Evolutionary conservation across 2,888 invertebrate genomes (phyloP), one percentile per base, ranked within the genome.

Genomic region (Glaucopsyche alexis): DNA sequence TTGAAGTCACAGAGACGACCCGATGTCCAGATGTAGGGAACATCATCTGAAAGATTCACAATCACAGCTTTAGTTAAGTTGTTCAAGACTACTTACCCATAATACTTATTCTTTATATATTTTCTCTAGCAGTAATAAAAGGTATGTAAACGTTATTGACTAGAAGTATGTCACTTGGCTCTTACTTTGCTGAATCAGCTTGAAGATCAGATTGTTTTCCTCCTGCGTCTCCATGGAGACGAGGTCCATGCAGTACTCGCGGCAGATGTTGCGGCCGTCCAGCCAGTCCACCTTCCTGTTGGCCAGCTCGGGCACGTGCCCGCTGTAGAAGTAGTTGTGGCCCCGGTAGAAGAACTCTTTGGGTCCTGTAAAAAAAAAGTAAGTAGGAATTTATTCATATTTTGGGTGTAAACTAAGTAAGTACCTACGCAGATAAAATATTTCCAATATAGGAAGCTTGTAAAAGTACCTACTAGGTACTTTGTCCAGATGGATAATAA

Each of bases 181-280:
- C 29, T 94, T 85, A 96, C 96, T 97, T 88, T 97, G 96, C 88
- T 97, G 97, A 79, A 97, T 97, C 65, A 97, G 94, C 88, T 96
- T 96, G 95, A 96, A 97, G 88, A 97, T 95, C 82, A 97, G 95
- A 89, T 97, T 97, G 85, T 98, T 97, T 87, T 98, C 97, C 86
- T 97, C 97, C 89, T 97, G 97, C 13, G 96, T 96, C 88, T 98
- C 98, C 87, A 98, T 94, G 29, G 97, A 97, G 70, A 98, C 96
- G 80, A 97, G 94, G 89, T 98, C 98, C 98, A 98, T 98, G 90
- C 98, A 98, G 90, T 97, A 97, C 87, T 97, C 97, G 78, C 98
- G 95, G 93, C 98, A 98, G 82, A 97, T 94, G 89, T 98, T 98
- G 81, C 98, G 95, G 42, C 97, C 98, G 81, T 98, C 98, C 80